Base-by-base conservation (phyloP, 2,888 invertebrate species). In the Drosophila mimetica region DNA sequence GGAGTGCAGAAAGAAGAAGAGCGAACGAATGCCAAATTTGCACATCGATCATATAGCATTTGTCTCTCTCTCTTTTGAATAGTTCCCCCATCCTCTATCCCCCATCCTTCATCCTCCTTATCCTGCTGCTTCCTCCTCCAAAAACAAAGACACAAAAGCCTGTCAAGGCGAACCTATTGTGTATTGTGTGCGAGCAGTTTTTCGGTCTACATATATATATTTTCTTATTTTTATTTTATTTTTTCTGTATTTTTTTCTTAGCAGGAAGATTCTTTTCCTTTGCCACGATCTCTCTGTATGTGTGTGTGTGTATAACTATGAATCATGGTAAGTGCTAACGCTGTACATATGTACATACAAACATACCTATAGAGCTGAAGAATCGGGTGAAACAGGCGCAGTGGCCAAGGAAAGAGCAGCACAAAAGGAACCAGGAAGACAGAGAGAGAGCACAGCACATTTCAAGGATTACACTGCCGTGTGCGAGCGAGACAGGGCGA, bases 271-370 rank as follows among this genome's bases (percentile, higher is more conserved):
- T 37, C 51, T 16, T 37, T 50, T 22, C 25, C 18, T 20, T 16
- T 14, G 16, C 5, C 9, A 6, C 25, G 37, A 30, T 64, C 11
- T 63, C 7, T 58, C 28, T 54, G 51, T 42, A 20, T 55, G 47
- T 37, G 55, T 59, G 34, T 54, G 51, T 42, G 28, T 55, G 47
- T 37, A 58, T 59, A 69, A 76, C 78, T 76, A 78, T 78, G 78
- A 78, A 78, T 82, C 82, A 78, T 79, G 82, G 67, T 70, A 71
- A 82, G 71, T 50, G 84, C 79, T 67, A 71, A 74, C 54, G 69
- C 54, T 59, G 16, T 44, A 44, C 28, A 28, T 44, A 44, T 16
- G 8, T 42, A 25, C 8, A 8, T 1, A 42, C 22, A 42, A 2
- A 16, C 53, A 66, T 65, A 57, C n/a, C n/a, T 50, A 58, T 36